Base-by-base conservation (phyloP, 2,113 vertebrate species). In the Urocynchramus pylzowi region DNA sequence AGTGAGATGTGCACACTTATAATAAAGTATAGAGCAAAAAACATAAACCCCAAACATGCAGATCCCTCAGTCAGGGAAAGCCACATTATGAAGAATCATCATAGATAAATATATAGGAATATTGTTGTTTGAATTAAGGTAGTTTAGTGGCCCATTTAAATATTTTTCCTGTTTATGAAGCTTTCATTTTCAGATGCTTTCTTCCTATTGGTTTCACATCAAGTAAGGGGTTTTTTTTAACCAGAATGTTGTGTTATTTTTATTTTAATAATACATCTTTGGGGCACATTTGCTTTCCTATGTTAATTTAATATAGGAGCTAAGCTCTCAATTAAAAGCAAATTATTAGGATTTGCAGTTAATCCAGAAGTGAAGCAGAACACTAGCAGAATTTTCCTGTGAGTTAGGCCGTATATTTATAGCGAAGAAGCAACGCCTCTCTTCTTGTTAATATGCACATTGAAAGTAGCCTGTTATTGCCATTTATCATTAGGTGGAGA, bases 321-420 rank as follows among this genome's bases (percentile, higher is more conserved):
- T 97, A 97, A 97, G 95, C 94, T 97, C 91, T 94, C 97, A 95
- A 97, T 97, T 97, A 98, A 94, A 97, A 92, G 94, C 97, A 96
- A 97, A 92, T 96, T 88, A 92, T 94, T 96, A 94, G 97, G 96
- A 97, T 97, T 97, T 97, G 77, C 84, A 33, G 41, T 85, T 96
- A 94, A 95, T 96, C 78, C 94, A 83, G 90, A 96, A 90, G 22
- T 59, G 90, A 96, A 96, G 78, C 89, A 87, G 61, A 96, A 92
- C 92, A 87, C 88, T 61, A 82, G 92, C 80, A 95, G 96, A 97
- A 81, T 80, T 93, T 33, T 33, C 52, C 84, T 87, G 60, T 50
- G 57, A 95, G 69, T 90, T 84, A 90, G 89, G 42, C 42, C 4
- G 3, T 39, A 9, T 63, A 52, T 87, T 92, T 88, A 68, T 50